Conservation (phyloP, 2,113 vertebrate genomes). For the Sula dactylatra region DNA sequence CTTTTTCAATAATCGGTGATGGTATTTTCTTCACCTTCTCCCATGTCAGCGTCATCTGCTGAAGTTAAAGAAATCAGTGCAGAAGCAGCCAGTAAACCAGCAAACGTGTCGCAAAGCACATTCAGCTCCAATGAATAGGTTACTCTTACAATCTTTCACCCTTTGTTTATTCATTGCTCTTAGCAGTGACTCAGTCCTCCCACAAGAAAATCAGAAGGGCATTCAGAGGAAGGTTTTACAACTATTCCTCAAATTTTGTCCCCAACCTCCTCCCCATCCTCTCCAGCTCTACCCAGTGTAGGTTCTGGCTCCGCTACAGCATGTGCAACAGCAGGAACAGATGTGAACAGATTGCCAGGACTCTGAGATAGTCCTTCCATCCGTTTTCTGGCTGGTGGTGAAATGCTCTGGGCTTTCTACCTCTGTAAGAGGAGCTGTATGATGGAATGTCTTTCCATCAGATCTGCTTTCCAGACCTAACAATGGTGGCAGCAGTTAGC, state of each 20-base stretch:
- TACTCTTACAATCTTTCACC: background rate
- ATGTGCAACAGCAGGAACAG: background rate
- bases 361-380: background rate
- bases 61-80: background rate
- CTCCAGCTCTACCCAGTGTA: background rate
- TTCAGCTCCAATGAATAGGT: background rate
- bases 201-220: background rate
- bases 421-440: background rate
- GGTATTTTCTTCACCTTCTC: conserved; percentile 30
- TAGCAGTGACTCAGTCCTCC: conserved; percentile 10
- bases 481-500: background rate
- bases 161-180: background rate
- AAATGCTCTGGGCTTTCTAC: background rate
- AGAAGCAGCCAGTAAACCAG: background rate
- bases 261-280: background rate
- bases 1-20: background rate
- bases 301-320: background rate
- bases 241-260: background rate
- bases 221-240: background rate
- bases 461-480: background rate
- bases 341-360: background rate
- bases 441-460: background rate
- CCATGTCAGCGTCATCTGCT: conserved; percentile 13
- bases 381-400: background rate
- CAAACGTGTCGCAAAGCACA: background rate